Conservation (phyloP, 1,140 invertebrate species). For the Drosophila burlai region DNA sequence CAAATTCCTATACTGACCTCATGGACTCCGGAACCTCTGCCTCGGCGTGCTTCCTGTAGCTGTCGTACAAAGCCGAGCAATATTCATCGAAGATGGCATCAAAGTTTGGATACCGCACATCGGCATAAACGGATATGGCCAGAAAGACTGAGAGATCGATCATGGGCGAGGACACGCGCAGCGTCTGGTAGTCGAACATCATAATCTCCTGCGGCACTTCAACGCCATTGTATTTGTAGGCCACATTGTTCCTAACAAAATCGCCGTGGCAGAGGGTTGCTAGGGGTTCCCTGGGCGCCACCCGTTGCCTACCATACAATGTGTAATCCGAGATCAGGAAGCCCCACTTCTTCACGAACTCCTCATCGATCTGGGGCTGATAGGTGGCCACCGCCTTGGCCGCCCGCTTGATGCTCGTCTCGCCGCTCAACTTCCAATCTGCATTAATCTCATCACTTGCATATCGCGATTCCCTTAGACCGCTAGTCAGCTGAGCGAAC, state of each 20-base stretch:
- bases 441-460: background rate
- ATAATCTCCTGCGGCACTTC: slow-evolving; percentile 64
- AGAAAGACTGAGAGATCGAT: slow-evolving; percentile 72
- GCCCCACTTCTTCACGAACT: slow-evolving; percentile 55
- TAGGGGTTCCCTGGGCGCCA: slow-evolving; percentile 68
- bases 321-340: slow-evolving; percentile 30
- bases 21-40: slow-evolving; percentile 56
- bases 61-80: slow-evolving; percentile 47
- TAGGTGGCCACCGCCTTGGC: slow-evolving; percentile 25
- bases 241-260: slow-evolving; percentile 79
- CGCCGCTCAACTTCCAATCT: slow-evolving; percentile 35
- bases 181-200: slow-evolving; percentile 84
- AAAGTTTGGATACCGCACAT: slow-evolving; percentile 70
- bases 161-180: slow-evolving; percentile 76
- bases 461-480: slow-evolving; percentile 65
- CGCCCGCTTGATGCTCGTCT: slow-evolving; percentile 24
- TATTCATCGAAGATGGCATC: slow-evolving; percentile 72
- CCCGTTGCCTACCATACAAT: slow-evolving; percentile 49
- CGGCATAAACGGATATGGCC: slow-evolving; percentile 59
- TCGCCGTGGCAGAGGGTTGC: slow-evolving; percentile 78
- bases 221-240: slow-evolving; percentile 56
- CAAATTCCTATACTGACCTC: slow-evolving; percentile 35
- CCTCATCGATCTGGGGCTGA: slow-evolving; percentile 58
- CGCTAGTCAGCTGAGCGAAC: slow-evolving; percentile 50
- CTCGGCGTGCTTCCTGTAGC: slow-evolving; percentile 42